phyloP scores from a whole-genome alignment of 2,113 vertebrate genomes.

The Mohoua ochrocephala region DNA sequence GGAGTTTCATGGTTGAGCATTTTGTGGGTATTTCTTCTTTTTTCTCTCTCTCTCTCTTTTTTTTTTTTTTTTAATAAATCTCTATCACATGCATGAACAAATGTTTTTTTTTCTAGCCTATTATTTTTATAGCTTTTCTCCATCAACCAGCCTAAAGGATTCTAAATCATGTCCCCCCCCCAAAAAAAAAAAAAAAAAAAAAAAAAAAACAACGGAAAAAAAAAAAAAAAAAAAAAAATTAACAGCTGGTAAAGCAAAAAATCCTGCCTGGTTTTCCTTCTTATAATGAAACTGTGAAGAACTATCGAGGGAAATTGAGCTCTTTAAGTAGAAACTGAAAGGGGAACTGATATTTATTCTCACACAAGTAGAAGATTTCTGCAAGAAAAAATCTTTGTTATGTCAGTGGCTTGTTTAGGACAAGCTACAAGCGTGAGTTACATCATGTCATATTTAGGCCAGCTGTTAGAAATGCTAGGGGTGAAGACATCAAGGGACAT shows the following conservation, averaged over 20 bases:
- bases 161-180: not conserved
- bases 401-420: not conserved
- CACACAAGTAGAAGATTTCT: not conserved
- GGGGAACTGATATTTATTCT: not conserved
- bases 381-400: not conserved
- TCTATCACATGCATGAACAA: not conserved
- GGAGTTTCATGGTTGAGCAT: not conserved
- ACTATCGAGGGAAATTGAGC: not conserved
- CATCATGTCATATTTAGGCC: not conserved
- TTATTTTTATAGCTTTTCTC: not conserved
- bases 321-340: not conserved
- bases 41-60: no score
- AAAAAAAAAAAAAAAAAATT: no score
- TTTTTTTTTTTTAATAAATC: not conserved
- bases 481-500: not conserved
- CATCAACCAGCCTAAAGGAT: not conserved
- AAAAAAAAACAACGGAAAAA: no score
- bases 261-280: not conserved
- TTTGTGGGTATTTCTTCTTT: not conserved
- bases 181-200: not conserved
- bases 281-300: not conserved
- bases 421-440: not conserved
- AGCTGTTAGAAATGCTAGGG: not conserved
- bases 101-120: not conserved
- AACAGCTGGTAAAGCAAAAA: not conserved